These are phyloP conservation scores for Pharmacophagus antenor DNA, from an alignment of 2,888 invertebrate genomes.

Conservation along the genomic window DNA sequence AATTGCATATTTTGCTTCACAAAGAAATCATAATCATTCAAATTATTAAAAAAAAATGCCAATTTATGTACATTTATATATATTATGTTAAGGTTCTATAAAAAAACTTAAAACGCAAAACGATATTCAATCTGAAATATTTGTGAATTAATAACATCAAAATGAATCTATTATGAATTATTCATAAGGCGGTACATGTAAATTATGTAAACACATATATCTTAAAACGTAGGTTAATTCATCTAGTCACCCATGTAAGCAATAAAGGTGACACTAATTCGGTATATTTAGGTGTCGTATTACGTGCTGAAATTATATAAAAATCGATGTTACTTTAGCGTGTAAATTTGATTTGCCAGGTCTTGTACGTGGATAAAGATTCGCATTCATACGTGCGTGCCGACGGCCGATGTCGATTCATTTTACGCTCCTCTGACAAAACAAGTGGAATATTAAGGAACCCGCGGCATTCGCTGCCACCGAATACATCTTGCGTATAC, in stretches of 20 bases:
- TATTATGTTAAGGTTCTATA: too few species aligned
- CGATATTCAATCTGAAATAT: too few species aligned
- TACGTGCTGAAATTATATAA: slow-evolving; percentile 23
- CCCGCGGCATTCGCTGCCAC: slow-evolving; percentile 88
- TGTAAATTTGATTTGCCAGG: slow-evolving; percentile 67
- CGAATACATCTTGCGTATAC: slow-evolving; percentile 91
- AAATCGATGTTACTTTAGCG: slow-evolving; percentile 28
- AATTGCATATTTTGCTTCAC: too few species aligned
- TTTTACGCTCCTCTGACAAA: slow-evolving; percentile 87
- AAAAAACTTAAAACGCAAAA: too few species aligned
- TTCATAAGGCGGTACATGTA: not conserved
- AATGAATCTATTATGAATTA: not conserved
- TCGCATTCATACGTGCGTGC: slow-evolving; percentile 87
- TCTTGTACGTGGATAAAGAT: slow-evolving; percentile 87
- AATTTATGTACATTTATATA: too few species aligned
- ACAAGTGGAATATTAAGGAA: slow-evolving; percentile 87
- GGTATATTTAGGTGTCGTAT: slow-evolving; percentile 24
- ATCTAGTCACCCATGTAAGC: slow-evolving; percentile 10
- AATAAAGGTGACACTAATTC: slow-evolving; percentile 24
- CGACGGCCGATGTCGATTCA: slow-evolving; percentile 88
- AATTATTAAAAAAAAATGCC: too few species aligned
- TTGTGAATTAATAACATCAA: not conserved
- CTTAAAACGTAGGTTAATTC: not conserved
- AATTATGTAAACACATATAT: too few species aligned
- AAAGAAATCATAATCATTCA: too few species aligned